Base-by-base conservation (phyloP, 92 coral and sea anemone genomes). In the Palythoa heliodiscus region DNA sequence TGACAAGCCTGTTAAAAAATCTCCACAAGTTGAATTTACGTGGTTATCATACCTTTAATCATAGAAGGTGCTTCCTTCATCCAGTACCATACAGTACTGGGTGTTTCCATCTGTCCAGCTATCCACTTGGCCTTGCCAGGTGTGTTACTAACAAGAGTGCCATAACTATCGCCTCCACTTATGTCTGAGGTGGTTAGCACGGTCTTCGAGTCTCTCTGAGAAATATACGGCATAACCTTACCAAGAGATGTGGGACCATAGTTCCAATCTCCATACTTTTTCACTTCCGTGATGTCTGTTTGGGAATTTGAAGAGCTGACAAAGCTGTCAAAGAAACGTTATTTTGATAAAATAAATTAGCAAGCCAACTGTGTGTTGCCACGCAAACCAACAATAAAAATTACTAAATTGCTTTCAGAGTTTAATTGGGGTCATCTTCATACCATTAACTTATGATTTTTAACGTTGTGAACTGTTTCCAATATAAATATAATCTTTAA, bases 11-110 rank as follows among this genome's bases (percentile, higher is more conserved):
- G 50, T 43, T 7, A 43, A 5, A 5, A 69, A 69, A 12, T n/a
- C 14, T 15, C 47, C 25, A 5, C 11, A 2, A 17, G 19, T 13
- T 37, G 16, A 25, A 37, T 23, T 25, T 13, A 24, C 7, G 48
- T 29, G 17, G 40, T 29, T 2, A 16, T 37, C 73, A 22, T 75
- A 94, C 98, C 92, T 71, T 88, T 88, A 22, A 91, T 54, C 83
- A 78, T 78, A 23, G 98, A 92, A 0, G 98, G 87, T n/a, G 98
- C 92, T 72, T 96, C 98, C 66, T 91, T 96, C 70, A 96, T 82
- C 98, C 98, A 96, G 85, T 94, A 96, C 98, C 98, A 96, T 16
- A 96, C 93, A n/a, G 92, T 73, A n/a, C 89, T 88, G 3, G 98
- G 98, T 69, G 82, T 91, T 64, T 89, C 93, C 52, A 90, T 78